Percentiles rank a stretch among this genome's conserved stretches.
Evolutionary conservation across 2,797 vertebrate genomes (phyloP).

Genomic region (Crax fasciolata): DNA sequence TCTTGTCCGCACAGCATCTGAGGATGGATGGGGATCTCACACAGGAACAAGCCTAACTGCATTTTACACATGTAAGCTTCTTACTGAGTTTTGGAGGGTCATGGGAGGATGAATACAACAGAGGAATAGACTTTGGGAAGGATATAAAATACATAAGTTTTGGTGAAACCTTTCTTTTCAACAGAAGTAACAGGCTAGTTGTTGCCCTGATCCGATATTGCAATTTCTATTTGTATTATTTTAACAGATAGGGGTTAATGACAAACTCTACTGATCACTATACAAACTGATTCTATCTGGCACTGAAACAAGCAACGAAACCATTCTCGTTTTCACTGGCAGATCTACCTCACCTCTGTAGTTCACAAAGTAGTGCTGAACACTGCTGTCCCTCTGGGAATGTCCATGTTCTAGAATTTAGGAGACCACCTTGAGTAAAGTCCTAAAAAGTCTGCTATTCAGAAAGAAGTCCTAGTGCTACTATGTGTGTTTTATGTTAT

Average conservation of each 20-base stretch:
- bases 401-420: neutral
- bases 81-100: neutral
- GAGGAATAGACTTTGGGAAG: neutral
- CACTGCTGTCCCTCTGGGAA: neutral
- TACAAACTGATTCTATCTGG: neutral
- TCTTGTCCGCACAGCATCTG: neutral
- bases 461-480: neutral
- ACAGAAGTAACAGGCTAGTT: neutral
- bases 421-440: neutral
- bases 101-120: neutral
- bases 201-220: neutral
- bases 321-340: neutral
- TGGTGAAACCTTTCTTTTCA: neutral
- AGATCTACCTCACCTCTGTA: neutral
- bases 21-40: neutral
- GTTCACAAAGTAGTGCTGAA: neutral
- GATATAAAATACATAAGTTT: neutral
- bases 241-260: neutral
- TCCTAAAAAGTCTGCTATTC: neutral
- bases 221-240: neutral
- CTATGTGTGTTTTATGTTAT: neutral
- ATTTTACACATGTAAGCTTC: neutral
- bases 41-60: neutral
- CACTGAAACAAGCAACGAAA: neutral
- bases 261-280: fast-evolving